phyloP scores from a whole-genome alignment of 1,140 invertebrate genomes.

The Rhysida immarginata region DNA sequence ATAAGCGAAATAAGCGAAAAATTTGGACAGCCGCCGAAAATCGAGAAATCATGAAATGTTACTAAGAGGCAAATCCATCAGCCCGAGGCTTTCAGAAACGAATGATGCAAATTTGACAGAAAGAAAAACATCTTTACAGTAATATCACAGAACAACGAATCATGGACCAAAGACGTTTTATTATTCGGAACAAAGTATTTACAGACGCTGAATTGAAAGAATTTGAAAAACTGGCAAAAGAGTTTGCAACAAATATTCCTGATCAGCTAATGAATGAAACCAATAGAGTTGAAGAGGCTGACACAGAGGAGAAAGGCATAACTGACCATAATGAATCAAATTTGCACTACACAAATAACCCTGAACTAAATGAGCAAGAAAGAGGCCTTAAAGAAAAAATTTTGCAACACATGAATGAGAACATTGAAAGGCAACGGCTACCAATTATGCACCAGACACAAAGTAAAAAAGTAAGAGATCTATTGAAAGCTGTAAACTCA shows the following conservation, averaged over 20 bases:
- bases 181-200: neutral
- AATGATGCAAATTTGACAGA: neutral
- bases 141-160: neutral
- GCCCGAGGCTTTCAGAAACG: neutral
- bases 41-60: neutral
- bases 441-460: neutral
- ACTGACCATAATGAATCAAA: too few relatives aligned
- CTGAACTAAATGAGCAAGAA: neutral
- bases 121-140: neutral
- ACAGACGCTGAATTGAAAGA: neutral
- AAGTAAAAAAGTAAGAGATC: neutral
- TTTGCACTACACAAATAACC: neutral
- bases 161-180: neutral
- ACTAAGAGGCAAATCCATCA: too few relatives aligned
- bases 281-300: neutral
- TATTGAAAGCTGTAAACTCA: neutral
- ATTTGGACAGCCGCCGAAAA: neutral
- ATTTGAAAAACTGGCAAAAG: neutral
- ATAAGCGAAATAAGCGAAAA: neutral
- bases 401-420: neutral
- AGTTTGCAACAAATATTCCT: neutral
- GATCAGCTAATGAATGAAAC: neutral
- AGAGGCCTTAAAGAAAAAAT: neutral
- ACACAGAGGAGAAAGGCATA: neutral
- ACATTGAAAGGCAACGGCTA: neutral